Conservation (phyloP, 2,888 invertebrate species). For the Euproctis similis region DNA sequence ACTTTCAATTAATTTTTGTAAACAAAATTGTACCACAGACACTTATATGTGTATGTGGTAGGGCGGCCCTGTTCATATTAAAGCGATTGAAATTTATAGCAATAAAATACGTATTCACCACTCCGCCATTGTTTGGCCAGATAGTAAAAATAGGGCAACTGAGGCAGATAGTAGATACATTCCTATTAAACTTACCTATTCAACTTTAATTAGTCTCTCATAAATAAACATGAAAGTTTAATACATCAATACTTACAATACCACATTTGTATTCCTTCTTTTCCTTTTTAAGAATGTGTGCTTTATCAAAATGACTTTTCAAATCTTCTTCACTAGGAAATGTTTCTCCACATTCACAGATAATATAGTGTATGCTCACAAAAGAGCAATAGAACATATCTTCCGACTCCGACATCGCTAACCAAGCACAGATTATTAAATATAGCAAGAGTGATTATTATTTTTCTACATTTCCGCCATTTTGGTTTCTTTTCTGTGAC, state of each 20-base stretch:
- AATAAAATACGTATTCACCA: background rate
- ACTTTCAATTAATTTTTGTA: no score
- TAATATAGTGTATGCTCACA: conserved; percentile 56
- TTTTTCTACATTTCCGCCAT: conserved; percentile 30
- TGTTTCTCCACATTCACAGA: conserved; percentile 57
- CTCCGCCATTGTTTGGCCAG: background rate
- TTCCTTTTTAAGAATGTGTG: conserved; percentile 41
- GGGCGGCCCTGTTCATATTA: no score
- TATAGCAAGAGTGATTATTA: conserved; percentile 20
- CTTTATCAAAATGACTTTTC: conserved; percentile 38
- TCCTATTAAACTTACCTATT: no score
- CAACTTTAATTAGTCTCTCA: no score
- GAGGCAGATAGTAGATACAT: no score
- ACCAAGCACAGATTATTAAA: conserved; percentile 44
- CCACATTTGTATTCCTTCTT: conserved; percentile 37
- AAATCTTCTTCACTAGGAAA: conserved; percentile 47
- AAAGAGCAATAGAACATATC: conserved; percentile 50
- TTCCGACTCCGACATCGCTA: conserved; percentile 22
- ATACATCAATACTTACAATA: conserved; percentile 25
- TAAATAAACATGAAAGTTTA: no score
- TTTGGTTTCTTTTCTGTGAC: conserved; percentile 26
- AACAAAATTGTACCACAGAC: no score
- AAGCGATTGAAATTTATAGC: no score
- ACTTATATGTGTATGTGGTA: no score
- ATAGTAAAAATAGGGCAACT: no score